Evolutionary conservation across 2,888 invertebrate species (phyloP).

Genomic region (Drosophila eohydei): DNA sequence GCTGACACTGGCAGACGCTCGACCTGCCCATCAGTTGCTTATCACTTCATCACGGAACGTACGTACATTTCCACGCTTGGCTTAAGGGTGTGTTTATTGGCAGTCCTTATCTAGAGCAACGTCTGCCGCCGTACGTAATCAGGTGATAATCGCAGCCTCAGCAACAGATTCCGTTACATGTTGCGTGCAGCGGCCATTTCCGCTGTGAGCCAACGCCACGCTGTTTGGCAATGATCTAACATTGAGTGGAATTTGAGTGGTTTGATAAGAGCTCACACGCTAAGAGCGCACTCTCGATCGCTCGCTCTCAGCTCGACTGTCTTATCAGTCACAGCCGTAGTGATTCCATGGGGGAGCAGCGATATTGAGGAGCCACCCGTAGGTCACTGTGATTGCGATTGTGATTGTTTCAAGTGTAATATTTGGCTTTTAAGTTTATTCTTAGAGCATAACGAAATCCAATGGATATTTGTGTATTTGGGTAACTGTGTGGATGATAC

Average conservation of each 20-base stretch:
- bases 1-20: conserved; percentile 25
- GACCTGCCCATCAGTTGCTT: conserved; percentile 33
- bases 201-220: conserved; percentile 18
- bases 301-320: neutral
- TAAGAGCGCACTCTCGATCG: conserved; percentile 11
- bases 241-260: conserved; percentile 34
- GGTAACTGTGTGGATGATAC: conserved; percentile 12
- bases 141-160: conserved; percentile 50
- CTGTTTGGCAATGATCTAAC: conserved; percentile 31
- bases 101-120: conserved; percentile 23
- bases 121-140: conserved; percentile 32
- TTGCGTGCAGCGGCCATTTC: conserved; percentile 30
- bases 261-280: conserved; percentile 12
- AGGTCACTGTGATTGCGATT: conserved; percentile 57
- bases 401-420: conserved; percentile 41
- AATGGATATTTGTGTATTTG: conserved; percentile 39
- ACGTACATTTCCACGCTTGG: conserved; percentile 1
- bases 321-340: conserved; percentile 31
- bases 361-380: conserved; percentile 27
- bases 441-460: conserved; percentile 68
- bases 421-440: conserved; percentile 72
- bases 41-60: conserved; percentile 22
- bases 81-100: conserved; percentile 19
- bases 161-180: conserved; percentile 26
- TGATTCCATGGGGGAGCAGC: conserved; percentile 62